A percentile compares a stretch with the other conserved stretches of the same genome.
Evolutionary conservation across 2,113 vertebrate genomes (phyloP).

Genomic region (Perca fluviatilis): DNA sequence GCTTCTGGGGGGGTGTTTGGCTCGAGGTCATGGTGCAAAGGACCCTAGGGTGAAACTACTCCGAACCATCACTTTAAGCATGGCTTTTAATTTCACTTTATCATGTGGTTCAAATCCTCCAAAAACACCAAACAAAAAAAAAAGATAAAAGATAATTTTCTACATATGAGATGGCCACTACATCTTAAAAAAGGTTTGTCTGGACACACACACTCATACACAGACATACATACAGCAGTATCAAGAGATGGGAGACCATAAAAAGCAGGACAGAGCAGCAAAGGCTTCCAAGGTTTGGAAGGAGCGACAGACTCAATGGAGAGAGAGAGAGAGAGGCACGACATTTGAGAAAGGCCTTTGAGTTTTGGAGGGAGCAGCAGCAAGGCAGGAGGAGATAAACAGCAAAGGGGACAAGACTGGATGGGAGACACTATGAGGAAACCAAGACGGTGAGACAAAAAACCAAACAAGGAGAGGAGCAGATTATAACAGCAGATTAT

Average conservation of each 20-base stretch:
- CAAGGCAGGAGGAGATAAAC: constrained; percentile 40
- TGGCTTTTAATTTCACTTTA: constrained; percentile 71
- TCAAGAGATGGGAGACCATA: constrained; percentile 28
- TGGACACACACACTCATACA: constrained; percentile 18
- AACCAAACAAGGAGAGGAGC: not conserved
- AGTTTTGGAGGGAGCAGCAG: constrained; percentile 67
- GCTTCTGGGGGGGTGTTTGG: no score
- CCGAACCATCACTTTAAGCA: no score
- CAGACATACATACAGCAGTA: constrained; percentile 23
- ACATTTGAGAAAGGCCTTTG: constrained; percentile 79
- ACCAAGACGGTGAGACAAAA: constrained; percentile 22
- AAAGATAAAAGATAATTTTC: not conserved
- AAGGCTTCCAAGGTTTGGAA: constrained; percentile 70
- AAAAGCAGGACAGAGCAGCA: constrained; percentile 59
- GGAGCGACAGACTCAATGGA: constrained; percentile 52
- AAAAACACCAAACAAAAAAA: not conserved
- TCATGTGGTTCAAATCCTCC: constrained; percentile 23
- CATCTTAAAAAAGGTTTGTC: constrained; percentile 18
- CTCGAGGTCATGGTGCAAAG: no score
- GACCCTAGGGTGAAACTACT: no score
- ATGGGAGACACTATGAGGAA: constrained; percentile 40
- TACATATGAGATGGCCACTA: not conserved
- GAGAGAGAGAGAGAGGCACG: constrained; percentile 80
- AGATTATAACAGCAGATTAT: constrained; percentile 32
- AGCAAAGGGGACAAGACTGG: constrained; percentile 39